A percentile compares a stretch with the other conserved stretches of the same genome.
These are phyloP conservation scores for Leptinotarsa peninsularis DNA, from an alignment of 2,888 invertebrate genomes.

Conservation along the genomic window DNA sequence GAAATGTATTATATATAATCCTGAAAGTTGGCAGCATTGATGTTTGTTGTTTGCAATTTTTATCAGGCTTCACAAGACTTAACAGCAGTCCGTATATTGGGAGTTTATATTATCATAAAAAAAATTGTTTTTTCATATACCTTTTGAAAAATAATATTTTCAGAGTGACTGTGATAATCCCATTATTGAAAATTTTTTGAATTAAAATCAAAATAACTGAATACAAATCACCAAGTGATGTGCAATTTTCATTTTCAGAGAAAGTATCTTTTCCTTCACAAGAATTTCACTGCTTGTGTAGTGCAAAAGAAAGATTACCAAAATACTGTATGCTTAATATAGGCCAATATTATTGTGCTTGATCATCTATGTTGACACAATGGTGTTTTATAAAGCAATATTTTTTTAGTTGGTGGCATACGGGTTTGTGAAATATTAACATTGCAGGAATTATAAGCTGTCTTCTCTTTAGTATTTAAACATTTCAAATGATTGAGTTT, in stretches of 20 bases:
- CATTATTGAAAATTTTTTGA: neutral
- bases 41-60: neutral
- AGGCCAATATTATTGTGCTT: slow-evolving; percentile 18
- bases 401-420: neutral
- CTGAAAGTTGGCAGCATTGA: neutral
- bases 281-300: slow-evolving; percentile 13
- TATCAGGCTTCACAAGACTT: neutral
- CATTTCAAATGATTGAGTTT: neutral
- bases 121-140: neutral
- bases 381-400: slow-evolving; percentile 15
- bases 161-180: slow-evolving; percentile 13
- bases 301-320: slow-evolving; percentile 14
- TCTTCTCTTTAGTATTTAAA: neutral
- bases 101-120: neutral
- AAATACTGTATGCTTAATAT: slow-evolving; percentile 19
- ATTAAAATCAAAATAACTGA: neutral
- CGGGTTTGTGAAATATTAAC: slow-evolving; percentile 14
- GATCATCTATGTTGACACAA: slow-evolving; percentile 3
- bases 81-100: neutral
- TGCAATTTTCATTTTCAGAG: slow-evolving; percentile 16
- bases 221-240: slow-evolving; percentile 4
- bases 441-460: neutral
- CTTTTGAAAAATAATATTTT: neutral
- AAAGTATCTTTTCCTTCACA: slow-evolving; percentile 21
- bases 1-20: neutral